A percentile compares a stretch with the other conserved stretches of the same genome.
Conservation (phyloP, 2,888 invertebrate genomes). For the Andrena haemorrhoa region DNA sequence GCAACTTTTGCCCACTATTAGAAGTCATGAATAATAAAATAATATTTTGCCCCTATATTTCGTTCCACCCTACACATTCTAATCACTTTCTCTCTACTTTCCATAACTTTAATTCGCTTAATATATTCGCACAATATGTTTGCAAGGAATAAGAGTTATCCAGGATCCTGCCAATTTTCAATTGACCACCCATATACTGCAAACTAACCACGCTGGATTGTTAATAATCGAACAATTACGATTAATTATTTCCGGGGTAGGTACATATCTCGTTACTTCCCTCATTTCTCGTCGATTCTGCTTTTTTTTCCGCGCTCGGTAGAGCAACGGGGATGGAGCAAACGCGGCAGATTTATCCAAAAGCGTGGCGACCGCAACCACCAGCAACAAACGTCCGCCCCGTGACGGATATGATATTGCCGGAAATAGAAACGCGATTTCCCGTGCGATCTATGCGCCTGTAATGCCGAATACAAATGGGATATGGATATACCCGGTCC, state of each 20-base stretch:
- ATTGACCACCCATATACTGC: neutral
- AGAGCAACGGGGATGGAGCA: slow-evolving; percentile 16
- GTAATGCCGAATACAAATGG: slow-evolving; percentile 81
- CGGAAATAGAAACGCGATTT: slow-evolving; percentile 81
- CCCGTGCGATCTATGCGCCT: slow-evolving; percentile 77
- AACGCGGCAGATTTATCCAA: slow-evolving; percentile 31
- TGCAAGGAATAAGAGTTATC: no score
- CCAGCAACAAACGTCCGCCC: slow-evolving; percentile 57
- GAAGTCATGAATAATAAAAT: no score
- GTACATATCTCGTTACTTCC: neutral
- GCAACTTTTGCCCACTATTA: no score
- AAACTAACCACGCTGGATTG: neutral
- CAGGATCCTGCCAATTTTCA: neutral
- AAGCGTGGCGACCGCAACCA: slow-evolving; percentile 46
- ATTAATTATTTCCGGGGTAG: neutral
- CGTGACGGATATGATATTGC: slow-evolving; percentile 81
- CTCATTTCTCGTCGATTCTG: neutral
- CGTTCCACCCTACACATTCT: no score
- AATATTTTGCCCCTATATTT: no score
- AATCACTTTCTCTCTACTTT: no score
- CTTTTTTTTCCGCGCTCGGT: slow-evolving; percentile 24
- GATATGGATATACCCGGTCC: slow-evolving; percentile 74
- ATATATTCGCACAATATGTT: no score
- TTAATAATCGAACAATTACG: neutral
- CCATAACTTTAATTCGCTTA: no score